phyloP scores from a whole-genome alignment of 2,888 invertebrate species.

The Perithous albicinctus region DNA sequence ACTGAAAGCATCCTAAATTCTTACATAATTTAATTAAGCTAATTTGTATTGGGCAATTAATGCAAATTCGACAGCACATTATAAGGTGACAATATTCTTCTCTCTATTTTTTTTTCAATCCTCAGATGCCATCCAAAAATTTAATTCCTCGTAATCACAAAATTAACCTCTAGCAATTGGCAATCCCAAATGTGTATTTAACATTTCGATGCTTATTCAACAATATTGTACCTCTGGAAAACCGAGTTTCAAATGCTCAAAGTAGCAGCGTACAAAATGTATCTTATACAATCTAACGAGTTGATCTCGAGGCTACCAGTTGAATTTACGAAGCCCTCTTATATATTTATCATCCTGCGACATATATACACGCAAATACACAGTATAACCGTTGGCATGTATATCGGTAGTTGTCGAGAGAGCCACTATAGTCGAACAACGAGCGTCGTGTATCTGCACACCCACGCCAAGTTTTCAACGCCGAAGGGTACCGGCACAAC shows the following conservation, averaged over 20 bases:
- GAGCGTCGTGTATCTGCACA: background rate
- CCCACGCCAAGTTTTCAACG: slow-evolving; percentile 19
- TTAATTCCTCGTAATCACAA: no score
- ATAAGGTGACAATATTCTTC: no score
- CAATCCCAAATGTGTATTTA: background rate
- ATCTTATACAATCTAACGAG: slow-evolving; percentile 5
- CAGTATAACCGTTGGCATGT: background rate
- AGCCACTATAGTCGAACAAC: background rate
- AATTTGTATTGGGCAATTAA: no score
- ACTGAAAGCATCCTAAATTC: no score
- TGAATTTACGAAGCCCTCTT: slow-evolving; percentile 10
- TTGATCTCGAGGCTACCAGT: slow-evolving; percentile 10
- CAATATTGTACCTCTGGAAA: background rate
- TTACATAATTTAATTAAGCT: no score
- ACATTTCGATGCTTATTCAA: background rate
- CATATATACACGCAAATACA: background rate
- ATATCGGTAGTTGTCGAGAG: slow-evolving; percentile 9
- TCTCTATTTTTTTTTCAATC: no score
- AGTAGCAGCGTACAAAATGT: background rate
- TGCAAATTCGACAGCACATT: no score
- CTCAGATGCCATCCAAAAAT: no score
- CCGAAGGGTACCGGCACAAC: background rate
- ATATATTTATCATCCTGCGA: slow-evolving; percentile 14
- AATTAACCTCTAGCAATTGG: no score
- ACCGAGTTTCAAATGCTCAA: background rate